Base-by-base conservation (phyloP, 2,113 vertebrate genomes). In the Cheilinus undulatus region DNA sequence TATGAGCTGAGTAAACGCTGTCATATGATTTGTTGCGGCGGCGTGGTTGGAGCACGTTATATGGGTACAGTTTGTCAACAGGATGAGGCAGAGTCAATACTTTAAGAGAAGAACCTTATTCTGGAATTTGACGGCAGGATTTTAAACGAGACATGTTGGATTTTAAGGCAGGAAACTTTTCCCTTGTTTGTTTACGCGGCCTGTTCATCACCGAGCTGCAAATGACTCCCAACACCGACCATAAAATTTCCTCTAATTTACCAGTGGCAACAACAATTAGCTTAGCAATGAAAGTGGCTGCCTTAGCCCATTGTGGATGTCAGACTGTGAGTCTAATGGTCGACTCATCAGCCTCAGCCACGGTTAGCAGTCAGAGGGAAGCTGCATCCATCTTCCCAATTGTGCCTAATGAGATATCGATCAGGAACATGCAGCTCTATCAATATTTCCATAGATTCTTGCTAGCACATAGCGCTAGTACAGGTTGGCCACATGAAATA, bases 331-430 rank as follows among this genome's bases (percentile, higher is more conserved):
- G 66, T 86, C 71, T 91, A 88, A 91, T 76, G 85, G 85, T 69
- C 80, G 49, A 45, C 79, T 80, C 82, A 64, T 84, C 87, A 80
- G 73, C 79, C 14, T 7, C 68, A 69, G 56, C 59, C 73, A 38
- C 68, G 42, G 77, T 83, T 72, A 80, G 82, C 80, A 70, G 75
- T 71, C 78, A n/a, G 73, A 57, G 73, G 14, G 61, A 65, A 46
- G 76, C 71, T 42, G 63, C 86, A 86, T 91, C 89, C 84, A 83
- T 90, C 88, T 89, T 80, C 65, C 65, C 84, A 87, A 88, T 86
- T 73, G 76, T 48, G 57, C 76, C 74, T 93, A 92, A 93, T 92
- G 90, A 91, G 88, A 84, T 93, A 93, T 93, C 45, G 91, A 93
- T 90, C 84, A 61, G 24, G n/a, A 65, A 86, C 89, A 82, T 61